A percentile compares a stretch with the other conserved stretches of the same genome.
Conservation (phyloP, 2,113 vertebrate genomes). For the Nanorana parkeri region DNA sequence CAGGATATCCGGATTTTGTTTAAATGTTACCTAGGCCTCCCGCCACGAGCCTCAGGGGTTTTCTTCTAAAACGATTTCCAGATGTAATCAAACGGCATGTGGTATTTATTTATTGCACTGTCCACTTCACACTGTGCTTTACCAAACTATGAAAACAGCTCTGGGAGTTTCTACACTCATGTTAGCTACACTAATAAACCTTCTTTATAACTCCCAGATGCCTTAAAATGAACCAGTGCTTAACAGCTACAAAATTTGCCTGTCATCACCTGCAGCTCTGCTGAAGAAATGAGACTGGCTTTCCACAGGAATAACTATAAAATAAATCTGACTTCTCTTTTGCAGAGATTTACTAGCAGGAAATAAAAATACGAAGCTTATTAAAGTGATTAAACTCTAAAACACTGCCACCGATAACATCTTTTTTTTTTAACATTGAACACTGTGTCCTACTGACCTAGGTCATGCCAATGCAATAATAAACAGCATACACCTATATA, state of each 20-base stretch:
- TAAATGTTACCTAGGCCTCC: slow-evolving; percentile 63
- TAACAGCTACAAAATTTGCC: slow-evolving; percentile 44
- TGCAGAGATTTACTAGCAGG: not conserved
- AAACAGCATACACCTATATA: too few relatives aligned
- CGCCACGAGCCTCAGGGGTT: slow-evolving; percentile 64
- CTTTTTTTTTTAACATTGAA: too few relatives aligned
- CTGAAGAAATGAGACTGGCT: not conserved
- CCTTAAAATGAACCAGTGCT: slow-evolving; percentile 46
- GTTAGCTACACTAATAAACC: slow-evolving; percentile 48
- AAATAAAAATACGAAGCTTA: too few relatives aligned
- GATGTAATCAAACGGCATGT: slow-evolving; percentile 65
- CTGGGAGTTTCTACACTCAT: slow-evolving; percentile 62
- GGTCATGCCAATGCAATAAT: too few relatives aligned
- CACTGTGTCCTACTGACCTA: too few relatives aligned
- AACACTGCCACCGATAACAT: too few relatives aligned
- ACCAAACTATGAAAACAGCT: slow-evolving; percentile 57
- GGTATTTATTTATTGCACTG: slow-evolving; percentile 62
- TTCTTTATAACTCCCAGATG: slow-evolving; percentile 56
- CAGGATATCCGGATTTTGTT: slow-evolving; percentile 65
- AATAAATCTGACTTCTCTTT: not conserved
- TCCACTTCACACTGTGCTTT: slow-evolving; percentile 45
- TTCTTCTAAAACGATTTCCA: slow-evolving; percentile 66
- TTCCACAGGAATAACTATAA: not conserved
- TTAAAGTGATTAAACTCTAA: too few relatives aligned
- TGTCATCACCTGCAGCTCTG: slow-evolving; percentile 49